A percentile compares a stretch with the other conserved stretches of the same genome.
Conservation (phyloP, 2,113 vertebrate genomes). For the Campylomormyrus tamandua region DNA sequence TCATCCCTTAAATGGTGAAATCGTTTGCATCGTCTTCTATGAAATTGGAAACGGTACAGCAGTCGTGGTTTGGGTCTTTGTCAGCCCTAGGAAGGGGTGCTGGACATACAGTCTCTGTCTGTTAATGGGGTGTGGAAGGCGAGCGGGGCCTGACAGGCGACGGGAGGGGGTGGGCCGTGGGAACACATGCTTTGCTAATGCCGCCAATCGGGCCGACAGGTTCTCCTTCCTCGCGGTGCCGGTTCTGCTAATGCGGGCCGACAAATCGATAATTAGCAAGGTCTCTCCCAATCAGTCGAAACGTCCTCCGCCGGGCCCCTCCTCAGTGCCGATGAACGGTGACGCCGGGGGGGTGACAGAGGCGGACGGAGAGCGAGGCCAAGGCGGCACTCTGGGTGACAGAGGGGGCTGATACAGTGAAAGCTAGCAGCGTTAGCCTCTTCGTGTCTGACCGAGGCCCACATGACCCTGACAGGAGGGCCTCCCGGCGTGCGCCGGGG, state of each 20-base stretch:
- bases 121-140: background rate
- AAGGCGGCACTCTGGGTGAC: background rate
- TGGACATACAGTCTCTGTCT: background rate
- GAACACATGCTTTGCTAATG: background rate
- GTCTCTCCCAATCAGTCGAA: conserved; percentile 2
- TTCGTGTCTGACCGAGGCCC: background rate
- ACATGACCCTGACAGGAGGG: background rate
- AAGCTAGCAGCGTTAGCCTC: background rate
- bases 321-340: background rate
- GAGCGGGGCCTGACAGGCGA: background rate
- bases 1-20: background rate
- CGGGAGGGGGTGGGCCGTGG: background rate
- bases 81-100: background rate
- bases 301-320: background rate
- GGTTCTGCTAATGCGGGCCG: background rate
- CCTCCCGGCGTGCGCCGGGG: background rate
- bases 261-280: conserved; percentile 13
- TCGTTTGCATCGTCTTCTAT: background rate
- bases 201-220: background rate
- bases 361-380: background rate
- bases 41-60: background rate
- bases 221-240: too few species aligned
- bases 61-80: background rate
- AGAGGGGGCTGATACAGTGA: background rate
- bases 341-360: background rate